phyloP scores from a whole-genome alignment of 64 coral and sea anemone species.

The Porites australiensis region DNA sequence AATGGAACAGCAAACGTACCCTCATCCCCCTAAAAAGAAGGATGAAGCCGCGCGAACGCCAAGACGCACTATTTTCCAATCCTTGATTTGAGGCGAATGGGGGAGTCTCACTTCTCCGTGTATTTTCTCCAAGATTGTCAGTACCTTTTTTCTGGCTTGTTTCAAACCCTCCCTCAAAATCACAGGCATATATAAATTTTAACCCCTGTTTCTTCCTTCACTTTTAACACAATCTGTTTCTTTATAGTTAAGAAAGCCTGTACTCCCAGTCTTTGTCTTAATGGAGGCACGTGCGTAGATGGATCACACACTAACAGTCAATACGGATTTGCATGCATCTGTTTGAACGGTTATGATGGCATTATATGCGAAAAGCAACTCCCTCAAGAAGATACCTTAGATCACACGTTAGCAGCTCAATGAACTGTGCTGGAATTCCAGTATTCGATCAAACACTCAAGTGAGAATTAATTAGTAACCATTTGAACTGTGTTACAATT shows the following conservation, averaged over 20 bases:
- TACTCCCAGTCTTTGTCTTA: slow-evolving; percentile 63
- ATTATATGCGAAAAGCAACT: slow-evolving; percentile 70
- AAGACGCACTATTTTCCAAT: too few relatives aligned
- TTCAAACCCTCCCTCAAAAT: too few relatives aligned
- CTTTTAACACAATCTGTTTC: background rate
- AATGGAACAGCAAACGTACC: too few relatives aligned
- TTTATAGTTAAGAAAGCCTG: slow-evolving; percentile 69
- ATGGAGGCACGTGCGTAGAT: slow-evolving; percentile 87
- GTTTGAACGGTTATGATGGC: slow-evolving; percentile 55
- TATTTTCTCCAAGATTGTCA: too few relatives aligned
- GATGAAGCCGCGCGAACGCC: too few relatives aligned
- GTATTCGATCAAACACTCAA: too few relatives aligned
- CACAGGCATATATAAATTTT: background rate
- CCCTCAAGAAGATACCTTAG: background rate
- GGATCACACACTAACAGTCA: slow-evolving; percentile 68
- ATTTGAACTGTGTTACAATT: too few relatives aligned
- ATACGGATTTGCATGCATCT: slow-evolving; percentile 88
- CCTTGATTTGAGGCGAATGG: too few relatives aligned
- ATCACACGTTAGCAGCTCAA: background rate
- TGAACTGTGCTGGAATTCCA: background rate
- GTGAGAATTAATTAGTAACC: too few relatives aligned
- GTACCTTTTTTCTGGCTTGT: too few relatives aligned
- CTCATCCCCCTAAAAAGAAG: too few relatives aligned
- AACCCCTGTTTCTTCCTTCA: background rate
- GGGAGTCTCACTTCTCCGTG: too few relatives aligned